phyloP scores from a whole-genome alignment of 2,888 invertebrate species.

The Mellilla xanthometata region DNA sequence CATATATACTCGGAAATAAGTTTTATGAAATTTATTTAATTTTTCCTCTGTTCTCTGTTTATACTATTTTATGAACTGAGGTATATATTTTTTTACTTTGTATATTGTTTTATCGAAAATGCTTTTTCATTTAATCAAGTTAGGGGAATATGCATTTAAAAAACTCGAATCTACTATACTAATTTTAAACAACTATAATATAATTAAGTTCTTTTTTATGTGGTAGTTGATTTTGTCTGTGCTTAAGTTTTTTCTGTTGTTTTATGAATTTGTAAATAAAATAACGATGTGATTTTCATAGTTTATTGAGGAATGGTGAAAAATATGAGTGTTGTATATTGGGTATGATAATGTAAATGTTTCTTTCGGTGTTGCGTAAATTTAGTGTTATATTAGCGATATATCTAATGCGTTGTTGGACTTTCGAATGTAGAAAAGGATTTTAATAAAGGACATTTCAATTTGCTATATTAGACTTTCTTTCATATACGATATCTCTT shows the following conservation, averaged over 20 bases:
- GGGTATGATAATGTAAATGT: conserved; percentile 26
- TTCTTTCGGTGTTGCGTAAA: conserved; percentile 34
- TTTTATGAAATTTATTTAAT: conserved; percentile 5
- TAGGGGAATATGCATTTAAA: not conserved
- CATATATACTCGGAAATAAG: conserved; percentile 11
- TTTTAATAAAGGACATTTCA: conserved; percentile 51
- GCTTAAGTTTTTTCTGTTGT: not conserved
- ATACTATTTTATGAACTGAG: not conserved
- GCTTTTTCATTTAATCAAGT: not conserved
- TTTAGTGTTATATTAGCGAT: conserved; percentile 38
- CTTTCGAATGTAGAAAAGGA: conserved; percentile 43
- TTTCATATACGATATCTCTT: conserved; percentile 40
- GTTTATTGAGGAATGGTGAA: conserved; percentile 70
- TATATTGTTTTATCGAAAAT: not conserved
- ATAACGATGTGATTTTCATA: conserved; percentile 43
- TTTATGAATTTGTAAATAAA: conserved; percentile 32
- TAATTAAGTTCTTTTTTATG: too few relatives aligned
- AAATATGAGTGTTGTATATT: conserved; percentile 43
- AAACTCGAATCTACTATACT: too few relatives aligned
- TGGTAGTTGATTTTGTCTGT: not conserved
- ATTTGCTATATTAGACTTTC: conserved; percentile 41
- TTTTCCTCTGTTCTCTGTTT: not conserved
- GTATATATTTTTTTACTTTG: too few relatives aligned
- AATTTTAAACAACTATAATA: too few relatives aligned
- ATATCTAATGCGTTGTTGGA: conserved; percentile 39